Percentiles rank a stretch among this genome's conserved stretches.
Conservation (phyloP, 2,797 vertebrate species). For the Mergus octosetaceus region DNA sequence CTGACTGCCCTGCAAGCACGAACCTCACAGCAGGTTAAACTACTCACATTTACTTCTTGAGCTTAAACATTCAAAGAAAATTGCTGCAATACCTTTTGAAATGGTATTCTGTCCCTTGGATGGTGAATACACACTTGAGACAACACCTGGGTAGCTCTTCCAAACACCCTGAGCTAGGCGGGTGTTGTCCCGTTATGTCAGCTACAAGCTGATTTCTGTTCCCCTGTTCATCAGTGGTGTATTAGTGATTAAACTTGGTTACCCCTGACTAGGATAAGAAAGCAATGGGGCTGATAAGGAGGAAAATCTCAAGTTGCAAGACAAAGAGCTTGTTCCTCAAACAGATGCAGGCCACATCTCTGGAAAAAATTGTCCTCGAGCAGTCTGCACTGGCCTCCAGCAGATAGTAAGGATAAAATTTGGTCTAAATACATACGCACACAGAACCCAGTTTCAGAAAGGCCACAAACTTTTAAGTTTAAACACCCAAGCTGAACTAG, state of each 20-base stretch:
- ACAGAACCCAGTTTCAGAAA: rapidly evolving
- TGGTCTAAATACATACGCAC: not conserved
- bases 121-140: not conserved
- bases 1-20: rapidly evolving
- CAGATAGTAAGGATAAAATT: not conserved
- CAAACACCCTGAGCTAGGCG: not conserved
- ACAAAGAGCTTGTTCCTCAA: not conserved
- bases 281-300: not conserved
- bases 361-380: not conserved
- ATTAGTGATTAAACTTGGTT: not conserved
- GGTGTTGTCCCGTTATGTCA: not conserved
- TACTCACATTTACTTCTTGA: not conserved
- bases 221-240: not conserved
- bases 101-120: not conserved
- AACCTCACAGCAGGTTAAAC: not conserved
- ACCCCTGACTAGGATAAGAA: not conserved
- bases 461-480: not conserved
- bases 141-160: not conserved
- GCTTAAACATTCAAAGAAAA: not conserved
- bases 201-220: not conserved
- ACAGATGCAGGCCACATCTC: not conserved
- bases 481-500: not conserved
- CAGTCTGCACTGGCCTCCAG: not conserved
- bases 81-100: not conserved
- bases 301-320: not conserved